These are phyloP conservation scores for Ictidomys tridecemlineatus DNA, from an alignment of 2,113 vertebrate species.

Conservation along the genomic window DNA sequence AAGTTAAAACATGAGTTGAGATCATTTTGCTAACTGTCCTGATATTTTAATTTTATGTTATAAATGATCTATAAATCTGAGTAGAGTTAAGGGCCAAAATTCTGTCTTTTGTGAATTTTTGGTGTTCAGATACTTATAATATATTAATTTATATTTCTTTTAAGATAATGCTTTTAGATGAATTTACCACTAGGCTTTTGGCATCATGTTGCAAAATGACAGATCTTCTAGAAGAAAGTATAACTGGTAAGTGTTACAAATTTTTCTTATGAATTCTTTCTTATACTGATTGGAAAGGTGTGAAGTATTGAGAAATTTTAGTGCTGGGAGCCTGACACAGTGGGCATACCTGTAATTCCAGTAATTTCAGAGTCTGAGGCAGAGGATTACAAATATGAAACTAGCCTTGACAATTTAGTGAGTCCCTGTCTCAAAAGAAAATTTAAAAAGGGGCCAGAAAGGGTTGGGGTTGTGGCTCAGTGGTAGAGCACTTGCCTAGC, in stretches of 20 bases:
- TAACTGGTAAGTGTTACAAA: slow-evolving; percentile 87
- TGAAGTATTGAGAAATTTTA: not conserved
- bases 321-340: not conserved
- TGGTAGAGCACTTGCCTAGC: no score
- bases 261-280: not conserved
- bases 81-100: slow-evolving; percentile 26
- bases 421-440: no score
- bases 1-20: slow-evolving; percentile 37
- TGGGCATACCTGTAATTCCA: no score
- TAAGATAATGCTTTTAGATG: slow-evolving; percentile 96
- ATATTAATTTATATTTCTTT: slow-evolving; percentile 67
- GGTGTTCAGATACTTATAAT: slow-evolving; percentile 3
- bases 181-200: slow-evolving; percentile 96
- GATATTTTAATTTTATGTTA: slow-evolving; percentile 53
- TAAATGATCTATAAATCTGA: slow-evolving; percentile 50
- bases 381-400: no score
- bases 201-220: slow-evolving; percentile 98
- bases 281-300: not conserved
- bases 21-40: slow-evolving; percentile 35
- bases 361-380: no score
- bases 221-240: slow-evolving; percentile 94
- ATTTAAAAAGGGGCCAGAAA: no score
- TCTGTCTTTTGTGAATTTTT: slow-evolving; percentile 51
- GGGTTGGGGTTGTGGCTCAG: no score
- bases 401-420: no score